Base-by-base conservation (phyloP, 2,888 invertebrate genomes). In the Ochlodes sylvanus region DNA sequence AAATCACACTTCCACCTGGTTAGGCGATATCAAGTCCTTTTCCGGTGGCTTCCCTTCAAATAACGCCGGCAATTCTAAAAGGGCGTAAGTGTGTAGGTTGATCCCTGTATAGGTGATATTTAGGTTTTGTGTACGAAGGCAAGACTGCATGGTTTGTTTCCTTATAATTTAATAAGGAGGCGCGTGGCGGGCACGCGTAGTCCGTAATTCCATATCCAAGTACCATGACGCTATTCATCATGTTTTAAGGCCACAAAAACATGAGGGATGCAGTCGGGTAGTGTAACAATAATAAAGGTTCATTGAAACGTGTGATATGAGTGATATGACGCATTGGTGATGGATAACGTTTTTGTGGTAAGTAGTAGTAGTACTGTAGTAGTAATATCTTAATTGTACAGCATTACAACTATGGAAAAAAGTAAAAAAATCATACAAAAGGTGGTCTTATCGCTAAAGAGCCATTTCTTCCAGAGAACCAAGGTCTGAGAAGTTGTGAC, bases 141-240 rank as follows among this genome's bases (percentile, higher is more conserved):
- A 61, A 50, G 80, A 84, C 84, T 4, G 27, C 2, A 2, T 81
- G 81, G 87, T 85, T 83, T 87, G 79, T 87, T 89, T 88, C 84
- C 86, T 89, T 86, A 85, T 89, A 89, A 91, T 92, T 90, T 88
- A 91, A 90, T 89, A 90, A 89, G 86, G 75, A 42, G 66, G 34
- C 89, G 83, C 86, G 89, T 88, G 90, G 86, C 87, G 83, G 87
- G 76, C 77, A 76, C 74, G 68, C 70, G 72, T 85, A 87, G 87
- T 87, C 76, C 73, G 75, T 86, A 85, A 68, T 76, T 87, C 77
- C 72, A 75, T 85, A 86, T 67, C 76, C 82, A 86, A 73, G 72
- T 58, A 81, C 80, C 88, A 87, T 89, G 83, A 90, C 90, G 82
- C 72, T 68, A 71, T 77, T 77, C 68, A 68, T 69, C 67, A 65